phyloP scores from a whole-genome alignment of 2,888 invertebrate genomes.

The Cecidostiba fungosa region DNA sequence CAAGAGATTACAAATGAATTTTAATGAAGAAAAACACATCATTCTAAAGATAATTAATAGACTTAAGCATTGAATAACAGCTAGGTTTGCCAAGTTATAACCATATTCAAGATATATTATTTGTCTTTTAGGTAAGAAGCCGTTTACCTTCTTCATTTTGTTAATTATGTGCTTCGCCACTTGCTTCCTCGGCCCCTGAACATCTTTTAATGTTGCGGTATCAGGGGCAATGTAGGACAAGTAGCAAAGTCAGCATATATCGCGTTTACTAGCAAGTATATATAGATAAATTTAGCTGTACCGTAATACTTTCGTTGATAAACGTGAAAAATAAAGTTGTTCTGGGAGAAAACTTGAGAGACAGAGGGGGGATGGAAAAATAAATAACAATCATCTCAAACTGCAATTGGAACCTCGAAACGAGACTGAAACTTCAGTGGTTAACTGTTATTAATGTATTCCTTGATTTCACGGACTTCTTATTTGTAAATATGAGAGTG shows the following conservation, averaged over 20 bases:
- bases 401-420: constrained; percentile 58
- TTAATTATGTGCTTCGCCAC: constrained; percentile 46
- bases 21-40: constrained; percentile 53
- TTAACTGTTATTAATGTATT: constrained; percentile 49
- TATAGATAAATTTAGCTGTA: constrained; percentile 49
- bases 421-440: constrained; percentile 59
- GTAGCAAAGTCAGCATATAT: constrained; percentile 35
- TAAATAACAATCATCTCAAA: constrained; percentile 27
- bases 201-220: constrained; percentile 57
- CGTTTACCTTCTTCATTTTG: constrained; percentile 47
- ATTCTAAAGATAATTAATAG: constrained; percentile 59
- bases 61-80: constrained; percentile 61
- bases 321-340: constrained; percentile 11
- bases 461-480: constrained; percentile 52
- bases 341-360: neutral
- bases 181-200: constrained; percentile 22
- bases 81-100: constrained; percentile 64
- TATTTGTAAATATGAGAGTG: constrained; percentile 58
- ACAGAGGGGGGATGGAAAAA: neutral
- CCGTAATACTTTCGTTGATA: constrained; percentile 44
- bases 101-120: constrained; percentile 52
- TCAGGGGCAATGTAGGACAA: constrained; percentile 21
- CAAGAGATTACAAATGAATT: constrained; percentile 56
- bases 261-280: constrained; percentile 15
- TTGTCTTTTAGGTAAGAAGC: constrained; percentile 22